Evolutionary conservation across 1,140 invertebrate genomes (phyloP), one percentile per base, ranked within the genome.

Genomic region (Ceratina australensis): DNA sequence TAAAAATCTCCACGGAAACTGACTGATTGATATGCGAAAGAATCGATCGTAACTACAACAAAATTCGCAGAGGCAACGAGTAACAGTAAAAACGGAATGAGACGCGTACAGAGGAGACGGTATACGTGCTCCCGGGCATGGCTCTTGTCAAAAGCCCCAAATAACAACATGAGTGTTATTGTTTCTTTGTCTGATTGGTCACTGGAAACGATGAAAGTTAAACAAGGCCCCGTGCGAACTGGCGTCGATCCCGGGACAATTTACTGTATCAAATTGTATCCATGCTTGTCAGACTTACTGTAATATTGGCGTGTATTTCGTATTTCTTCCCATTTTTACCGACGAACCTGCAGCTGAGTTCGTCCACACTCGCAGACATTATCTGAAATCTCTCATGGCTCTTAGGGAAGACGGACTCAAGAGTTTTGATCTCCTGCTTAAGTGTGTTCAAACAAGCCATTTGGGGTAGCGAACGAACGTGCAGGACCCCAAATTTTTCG

Each of bases 381-480:
- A 98, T 97, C 94, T 98, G 97, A 96, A 99, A 99, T 90, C 98
- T 94, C 93, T 98, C 97, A 95, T 99, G 98, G 91, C 95, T 96
- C 94, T 97, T 98, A 69, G 97, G 96, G 94, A 99, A 99, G 89
- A 97, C 95, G 91, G 96, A 95, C 94, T 99, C 97, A 93, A 99
- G 94, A 91, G 97, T 96, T 94, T 97, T 97, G 92, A 99, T 99
- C 95, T 99, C 98, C 94, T 98, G 96, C 94, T 99, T 99, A 87
- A 99, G 94, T 86, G 97, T 98, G 93, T 98, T 98, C 93, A 99
- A 94, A 95, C 98, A 99, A 94, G 98, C 98, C 98, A 99, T 99
- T 94, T 94, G 94, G 90, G 88, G 83, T 65, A 72, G 80, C 86
- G 79, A 57, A 71, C 81, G 72, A 63, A 59, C 54, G 56, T 54